phyloP scores from a whole-genome alignment of 2,113 vertebrate genomes.

The Rhipidura dahli region DNA sequence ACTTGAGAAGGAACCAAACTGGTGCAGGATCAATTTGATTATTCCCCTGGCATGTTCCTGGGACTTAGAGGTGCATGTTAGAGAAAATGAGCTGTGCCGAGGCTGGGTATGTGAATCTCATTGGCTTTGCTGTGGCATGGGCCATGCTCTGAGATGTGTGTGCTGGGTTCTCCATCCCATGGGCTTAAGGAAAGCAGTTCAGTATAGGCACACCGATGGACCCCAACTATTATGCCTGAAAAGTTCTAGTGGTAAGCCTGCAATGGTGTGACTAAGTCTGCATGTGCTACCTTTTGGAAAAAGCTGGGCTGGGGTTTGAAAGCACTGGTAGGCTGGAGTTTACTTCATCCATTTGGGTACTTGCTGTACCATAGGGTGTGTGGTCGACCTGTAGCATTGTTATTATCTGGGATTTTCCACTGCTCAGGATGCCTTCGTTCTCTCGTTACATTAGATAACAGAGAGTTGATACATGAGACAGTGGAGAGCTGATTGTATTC shows the following conservation, averaged over 20 bases:
- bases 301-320: not conserved
- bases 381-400: not conserved
- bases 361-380: rapidly evolving
- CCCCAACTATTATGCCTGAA: not conserved
- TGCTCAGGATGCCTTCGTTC: not conserved
- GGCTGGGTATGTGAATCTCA: not conserved
- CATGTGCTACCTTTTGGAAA: not conserved
- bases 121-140: not conserved
- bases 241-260: not conserved
- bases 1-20: not conserved
- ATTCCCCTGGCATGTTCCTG: not conserved
- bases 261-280: not conserved
- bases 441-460: not conserved
- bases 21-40: not conserved
- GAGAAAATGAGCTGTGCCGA: rapidly evolving
- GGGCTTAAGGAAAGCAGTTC: not conserved
- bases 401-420: not conserved
- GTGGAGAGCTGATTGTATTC: not conserved
- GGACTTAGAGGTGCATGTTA: rapidly evolving
- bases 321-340: not conserved
- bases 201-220: not conserved
- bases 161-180: not conserved
- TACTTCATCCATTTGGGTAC: not conserved
- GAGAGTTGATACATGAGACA: not conserved
- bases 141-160: not conserved